Evolutionary conservation across 2,797 vertebrate genomes (phyloP).

Genomic region (Anableps anableps): DNA sequence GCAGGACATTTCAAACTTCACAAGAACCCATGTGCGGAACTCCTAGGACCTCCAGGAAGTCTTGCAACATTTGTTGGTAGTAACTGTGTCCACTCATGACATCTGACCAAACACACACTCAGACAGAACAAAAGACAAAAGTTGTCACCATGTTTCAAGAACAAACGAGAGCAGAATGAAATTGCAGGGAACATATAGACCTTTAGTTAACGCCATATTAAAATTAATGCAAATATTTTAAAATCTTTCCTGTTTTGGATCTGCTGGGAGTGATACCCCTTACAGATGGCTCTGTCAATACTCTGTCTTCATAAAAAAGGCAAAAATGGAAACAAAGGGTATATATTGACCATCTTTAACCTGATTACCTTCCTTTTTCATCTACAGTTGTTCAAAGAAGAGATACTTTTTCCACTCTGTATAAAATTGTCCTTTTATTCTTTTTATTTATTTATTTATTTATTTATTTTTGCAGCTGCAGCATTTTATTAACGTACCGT

Average conservation of each 20-base stretch:
- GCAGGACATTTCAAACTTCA: background rate
- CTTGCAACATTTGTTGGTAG: background rate
- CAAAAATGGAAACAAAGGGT: too few relatives aligned
- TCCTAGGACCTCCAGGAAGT: background rate
- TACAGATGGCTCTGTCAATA: too few relatives aligned
- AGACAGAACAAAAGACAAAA: background rate
- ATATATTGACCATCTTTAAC: too few relatives aligned
- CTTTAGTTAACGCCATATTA: background rate
- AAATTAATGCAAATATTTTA: background rate
- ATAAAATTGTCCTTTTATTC: background rate
- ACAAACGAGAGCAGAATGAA: background rate
- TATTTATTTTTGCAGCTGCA: constrained; percentile 16
- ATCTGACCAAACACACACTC: background rate
- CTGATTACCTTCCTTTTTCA: background rate
- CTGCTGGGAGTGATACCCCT: too few relatives aligned
- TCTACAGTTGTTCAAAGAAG: background rate
- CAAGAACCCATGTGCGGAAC: background rate
- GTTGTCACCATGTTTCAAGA: background rate
- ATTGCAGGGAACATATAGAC: background rate
- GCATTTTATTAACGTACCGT: constrained; percentile 4
- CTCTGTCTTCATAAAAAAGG: too few relatives aligned
- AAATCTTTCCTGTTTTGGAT: too few relatives aligned
- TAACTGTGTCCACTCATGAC: background rate
- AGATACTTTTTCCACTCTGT: background rate
- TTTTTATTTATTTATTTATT: too few relatives aligned